Percentiles rank a stretch among this genome's conserved stretches.
Conservation (phyloP, 1,140 invertebrate genomes). For the Diachasma alloeum region DNA sequence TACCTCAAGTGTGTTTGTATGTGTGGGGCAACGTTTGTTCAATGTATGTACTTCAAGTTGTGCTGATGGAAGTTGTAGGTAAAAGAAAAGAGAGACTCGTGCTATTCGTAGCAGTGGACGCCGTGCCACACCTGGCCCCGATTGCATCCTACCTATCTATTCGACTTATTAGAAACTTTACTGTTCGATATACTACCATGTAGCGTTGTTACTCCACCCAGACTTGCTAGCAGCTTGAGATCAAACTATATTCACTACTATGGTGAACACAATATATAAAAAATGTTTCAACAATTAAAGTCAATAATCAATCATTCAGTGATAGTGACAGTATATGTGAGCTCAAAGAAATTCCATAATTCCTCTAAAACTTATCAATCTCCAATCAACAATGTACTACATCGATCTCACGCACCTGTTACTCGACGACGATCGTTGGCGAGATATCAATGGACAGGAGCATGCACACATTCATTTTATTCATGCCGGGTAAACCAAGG, state of each 20-base stretch:
- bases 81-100: slow-evolving; percentile 21
- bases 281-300: no score
- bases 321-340: no score
- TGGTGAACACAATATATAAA: no score
- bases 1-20: slow-evolving; percentile 9
- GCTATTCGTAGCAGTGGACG: slow-evolving; percentile 14
- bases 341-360: not conserved
- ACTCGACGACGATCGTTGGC: slow-evolving; percentile 17
- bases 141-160: slow-evolving; percentile 55
- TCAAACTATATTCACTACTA: no score
- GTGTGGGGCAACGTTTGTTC: not conserved
- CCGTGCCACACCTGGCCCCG: slow-evolving; percentile 59
- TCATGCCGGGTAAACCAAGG: not conserved
- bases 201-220: slow-evolving; percentile 40
- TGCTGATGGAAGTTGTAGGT: not conserved
- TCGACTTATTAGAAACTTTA: slow-evolving; percentile 47
- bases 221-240: not conserved
- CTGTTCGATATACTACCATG: not conserved
- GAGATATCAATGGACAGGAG: slow-evolving; percentile 33
- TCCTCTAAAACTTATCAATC: not conserved
- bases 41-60: not conserved
- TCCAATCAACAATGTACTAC: not conserved
- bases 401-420: slow-evolving; percentile 37
- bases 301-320: no score
- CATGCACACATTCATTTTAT: slow-evolving; percentile 15